Percentiles rank a stretch among this genome's conserved stretches.
These are phyloP conservation scores for Megalops cyprinoides DNA, from an alignment of 2,797 vertebrate genomes.

Conservation along the genomic window DNA sequence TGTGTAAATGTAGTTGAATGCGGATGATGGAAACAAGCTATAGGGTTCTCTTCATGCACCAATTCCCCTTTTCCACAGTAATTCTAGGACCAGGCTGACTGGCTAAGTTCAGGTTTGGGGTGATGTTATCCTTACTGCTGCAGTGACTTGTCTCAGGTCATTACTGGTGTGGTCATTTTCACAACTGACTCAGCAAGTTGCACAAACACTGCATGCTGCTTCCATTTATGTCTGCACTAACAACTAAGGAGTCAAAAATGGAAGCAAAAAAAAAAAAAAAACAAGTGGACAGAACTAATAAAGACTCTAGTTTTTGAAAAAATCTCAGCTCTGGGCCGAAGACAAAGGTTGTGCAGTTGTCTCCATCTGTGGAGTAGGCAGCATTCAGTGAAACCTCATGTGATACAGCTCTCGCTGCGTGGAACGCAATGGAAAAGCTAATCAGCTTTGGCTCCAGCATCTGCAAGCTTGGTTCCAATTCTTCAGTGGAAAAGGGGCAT, in stretches of 20 bases:
- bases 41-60: too few species aligned
- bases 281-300: neutral
- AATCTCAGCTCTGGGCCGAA: neutral
- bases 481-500: neutral
- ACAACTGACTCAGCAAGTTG: neutral
- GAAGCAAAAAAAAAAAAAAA: neutral
- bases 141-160: neutral
- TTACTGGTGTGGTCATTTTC: too few species aligned
- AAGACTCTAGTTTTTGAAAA: neutral
- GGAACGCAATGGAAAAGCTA: neutral
- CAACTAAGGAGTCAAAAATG: too few species aligned
- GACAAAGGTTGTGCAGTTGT: neutral
- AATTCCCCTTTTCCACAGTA: too few species aligned
- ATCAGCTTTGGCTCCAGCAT: neutral
- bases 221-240: neutral
- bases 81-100: neutral
- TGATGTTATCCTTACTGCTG: too few species aligned
- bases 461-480: neutral
- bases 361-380: neutral
- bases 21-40: too few species aligned
- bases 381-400: neutral
- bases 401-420: neutral
- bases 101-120: neutral
- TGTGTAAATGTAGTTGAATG: too few species aligned
- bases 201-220: neutral